Conservation (phyloP, 2,113 vertebrate species). For the Erythrolamprus reginae region DNA sequence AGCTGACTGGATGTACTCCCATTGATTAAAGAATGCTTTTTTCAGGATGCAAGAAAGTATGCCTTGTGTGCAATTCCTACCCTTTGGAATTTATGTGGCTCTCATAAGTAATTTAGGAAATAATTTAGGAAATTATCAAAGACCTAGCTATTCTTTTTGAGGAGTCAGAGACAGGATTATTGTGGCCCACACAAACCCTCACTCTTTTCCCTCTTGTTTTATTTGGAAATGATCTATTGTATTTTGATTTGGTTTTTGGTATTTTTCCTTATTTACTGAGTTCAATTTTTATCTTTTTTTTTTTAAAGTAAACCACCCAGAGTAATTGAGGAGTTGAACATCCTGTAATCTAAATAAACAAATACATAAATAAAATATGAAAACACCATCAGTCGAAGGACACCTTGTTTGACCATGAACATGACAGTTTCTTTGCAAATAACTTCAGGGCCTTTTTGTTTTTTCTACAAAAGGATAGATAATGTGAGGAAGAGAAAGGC, state of each 20-base stretch:
- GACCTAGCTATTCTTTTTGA: background rate
- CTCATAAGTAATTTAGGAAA: background rate
- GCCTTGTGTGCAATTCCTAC: background rate
- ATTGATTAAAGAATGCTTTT: background rate
- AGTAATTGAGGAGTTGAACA: background rate
- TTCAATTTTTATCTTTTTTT: background rate
- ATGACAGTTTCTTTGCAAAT: background rate
- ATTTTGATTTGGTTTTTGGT: background rate
- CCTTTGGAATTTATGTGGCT: background rate
- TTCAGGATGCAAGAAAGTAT: background rate
- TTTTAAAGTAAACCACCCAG: background rate
- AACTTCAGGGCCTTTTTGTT: background rate
- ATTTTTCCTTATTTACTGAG: background rate
- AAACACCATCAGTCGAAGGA: background rate
- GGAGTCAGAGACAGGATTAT: background rate
- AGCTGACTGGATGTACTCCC: background rate
- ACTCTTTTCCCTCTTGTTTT: background rate
- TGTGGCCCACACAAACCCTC: background rate
- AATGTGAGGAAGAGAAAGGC: fast-evolving
- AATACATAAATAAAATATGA: background rate
- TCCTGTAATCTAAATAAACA: background rate
- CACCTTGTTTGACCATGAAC: background rate
- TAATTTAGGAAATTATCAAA: background rate
- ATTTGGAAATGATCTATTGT: background rate
- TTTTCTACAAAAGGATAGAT: background rate